Evolutionary conservation across 2,888 invertebrate species (phyloP).

Genomic region (Lithophane semibrunnea): DNA sequence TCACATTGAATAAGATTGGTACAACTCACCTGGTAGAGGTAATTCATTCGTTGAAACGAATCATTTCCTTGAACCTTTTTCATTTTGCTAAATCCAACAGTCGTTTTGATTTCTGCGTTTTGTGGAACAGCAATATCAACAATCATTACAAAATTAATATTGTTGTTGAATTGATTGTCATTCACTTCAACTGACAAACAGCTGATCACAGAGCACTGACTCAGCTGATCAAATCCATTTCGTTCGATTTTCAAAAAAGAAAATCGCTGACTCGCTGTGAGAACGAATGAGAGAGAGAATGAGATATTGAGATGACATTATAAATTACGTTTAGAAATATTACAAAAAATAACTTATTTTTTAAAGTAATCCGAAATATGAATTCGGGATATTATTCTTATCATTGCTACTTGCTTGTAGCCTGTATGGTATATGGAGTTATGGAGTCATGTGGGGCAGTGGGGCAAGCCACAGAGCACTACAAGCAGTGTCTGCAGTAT

Average conservation of each 20-base stretch:
- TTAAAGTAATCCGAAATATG: neutral
- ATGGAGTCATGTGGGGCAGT: neutral
- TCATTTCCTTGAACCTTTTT: slow-evolving; percentile 92
- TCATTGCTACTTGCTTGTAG: neutral
- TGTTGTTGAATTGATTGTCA: neutral
- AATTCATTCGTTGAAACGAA: slow-evolving; percentile 93
- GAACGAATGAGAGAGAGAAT: neutral
- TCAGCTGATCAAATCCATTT: slow-evolving; percentile 11
- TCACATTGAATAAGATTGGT: neutral
- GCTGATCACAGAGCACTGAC: neutral
- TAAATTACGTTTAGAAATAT: neutral
- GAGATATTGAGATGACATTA: neutral
- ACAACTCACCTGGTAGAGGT: slow-evolving; percentile 91
- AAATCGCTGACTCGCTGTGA: neutral
- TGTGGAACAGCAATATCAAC: neutral
- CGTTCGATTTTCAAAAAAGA: neutral
- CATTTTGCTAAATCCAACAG: slow-evolving; percentile 67
- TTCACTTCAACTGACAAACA: neutral
- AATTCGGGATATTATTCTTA: neutral
- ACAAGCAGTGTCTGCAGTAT: too few relatives aligned
- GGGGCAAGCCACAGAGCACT: too few relatives aligned
- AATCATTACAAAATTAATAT: neutral
- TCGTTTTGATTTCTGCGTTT: neutral
- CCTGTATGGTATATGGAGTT: neutral
- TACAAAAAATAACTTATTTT: neutral